These are phyloP conservation scores for Lamellibrachia columna DNA, from an alignment of 2,888 invertebrate species.

Conservation along the genomic window DNA sequence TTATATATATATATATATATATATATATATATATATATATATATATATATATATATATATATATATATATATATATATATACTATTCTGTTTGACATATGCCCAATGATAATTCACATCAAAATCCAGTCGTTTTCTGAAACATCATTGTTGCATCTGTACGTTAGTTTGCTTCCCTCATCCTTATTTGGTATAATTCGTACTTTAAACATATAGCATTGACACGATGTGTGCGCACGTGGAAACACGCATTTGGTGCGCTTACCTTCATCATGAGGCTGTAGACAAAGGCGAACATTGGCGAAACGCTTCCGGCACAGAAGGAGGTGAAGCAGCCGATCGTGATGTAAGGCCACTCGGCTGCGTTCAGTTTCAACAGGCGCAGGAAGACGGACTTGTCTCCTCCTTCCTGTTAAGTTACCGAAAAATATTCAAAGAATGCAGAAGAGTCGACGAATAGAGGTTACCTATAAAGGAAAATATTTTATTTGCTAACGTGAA, in stretches of 20 bases:
- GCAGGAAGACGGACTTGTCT: conserved; percentile 8
- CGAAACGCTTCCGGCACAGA: conserved; percentile 59
- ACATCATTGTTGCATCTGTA: no score
- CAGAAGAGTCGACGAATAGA: not conserved
- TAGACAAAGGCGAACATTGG: conserved; percentile 65
- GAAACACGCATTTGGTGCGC: not conserved
- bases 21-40: no score
- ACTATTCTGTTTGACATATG: no score
- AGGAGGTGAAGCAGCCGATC: conserved; percentile 52
- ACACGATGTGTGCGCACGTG: no score
- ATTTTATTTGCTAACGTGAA: not conserved
- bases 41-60: no score
- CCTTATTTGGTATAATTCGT: no score
- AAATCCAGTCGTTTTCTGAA: no score
- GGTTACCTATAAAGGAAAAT: not conserved
- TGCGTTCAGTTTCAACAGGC: conserved; percentile 52
- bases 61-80: no score
- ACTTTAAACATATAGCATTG: no score
- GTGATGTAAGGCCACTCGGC: conserved; percentile 54
- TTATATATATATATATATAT: no score
- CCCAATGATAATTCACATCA: no score
- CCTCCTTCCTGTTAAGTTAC: not conserved
- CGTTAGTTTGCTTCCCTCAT: no score
- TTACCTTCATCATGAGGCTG: conserved; percentile 47
- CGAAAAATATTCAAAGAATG: not conserved